Evolutionary conservation across 1,140 invertebrate genomes (phyloP), one percentile per base, ranked within the genome.

Genomic region (Drosophila melanogaster): DNA sequence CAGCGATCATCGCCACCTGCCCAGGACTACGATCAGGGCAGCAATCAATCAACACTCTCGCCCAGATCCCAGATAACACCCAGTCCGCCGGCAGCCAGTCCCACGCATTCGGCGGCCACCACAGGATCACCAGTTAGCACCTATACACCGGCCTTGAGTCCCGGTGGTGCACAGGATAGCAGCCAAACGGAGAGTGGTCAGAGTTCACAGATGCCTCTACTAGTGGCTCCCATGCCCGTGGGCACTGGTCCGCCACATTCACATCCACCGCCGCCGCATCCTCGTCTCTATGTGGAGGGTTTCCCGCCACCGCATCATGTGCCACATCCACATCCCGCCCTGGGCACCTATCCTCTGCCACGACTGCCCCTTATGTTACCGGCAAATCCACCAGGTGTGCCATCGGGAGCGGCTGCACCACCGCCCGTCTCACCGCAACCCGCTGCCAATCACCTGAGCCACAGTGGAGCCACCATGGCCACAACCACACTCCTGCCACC

Each of bases 341-440:
- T 89, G 50, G 79, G 79, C 6, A 60, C 60, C 0, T 91, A 91
- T 76, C 67, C 85, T 46, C 56, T 90, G 58, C 77, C 86, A 26
- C 86, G 90, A 24, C 61, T 91, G 35, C 90, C 90, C 4, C 64
- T 90, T 3, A 91, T 91, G 87, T 37, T 87, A 67, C 75, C 66
- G 44, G 65, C 50, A 15, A 76, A 74, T 61, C 61, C 50, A 7
- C 69, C 64, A 61, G 70, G 50, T 8, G 59, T 59, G n/a, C 30
- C 76, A 33, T 5, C 14, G 4, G 50, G 61, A 26, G 58, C 41
- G 10, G 46, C 62, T 37, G 47, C 26, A 11, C 33, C 78, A 1
- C 40, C 69, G 19, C 12, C 49, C 44, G 46, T 56, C 0, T 56
- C 78, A 0, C 51, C 74, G 17, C 54, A 61, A 40, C 60, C 70